These are phyloP conservation scores for Toxonevra muliebris DNA, from an alignment of 2,888 invertebrate species.

Conservation along the genomic window DNA sequence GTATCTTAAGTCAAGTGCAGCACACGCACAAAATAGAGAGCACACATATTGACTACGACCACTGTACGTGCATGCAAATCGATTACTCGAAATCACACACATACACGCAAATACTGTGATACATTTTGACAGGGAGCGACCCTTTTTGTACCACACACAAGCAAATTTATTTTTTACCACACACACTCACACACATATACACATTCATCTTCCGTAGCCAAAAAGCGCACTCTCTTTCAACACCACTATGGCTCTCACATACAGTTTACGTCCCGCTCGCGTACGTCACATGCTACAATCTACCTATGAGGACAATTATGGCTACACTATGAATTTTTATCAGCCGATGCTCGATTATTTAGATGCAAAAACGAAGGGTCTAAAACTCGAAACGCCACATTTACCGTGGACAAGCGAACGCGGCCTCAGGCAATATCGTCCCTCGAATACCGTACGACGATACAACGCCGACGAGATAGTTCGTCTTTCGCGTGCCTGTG, in stretches of 20 bases:
- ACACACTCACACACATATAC: conserved; percentile 17
- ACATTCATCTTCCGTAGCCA: background rate
- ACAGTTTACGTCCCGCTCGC: conserved; percentile 55
- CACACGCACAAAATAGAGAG: conserved; percentile 15
- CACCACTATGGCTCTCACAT: conserved; percentile 61
- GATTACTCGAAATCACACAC: background rate
- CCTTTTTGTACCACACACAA: conserved; percentile 8
- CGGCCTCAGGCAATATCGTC: conserved; percentile 74
- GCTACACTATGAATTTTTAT: conserved; percentile 84
- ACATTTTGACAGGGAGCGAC: no score
- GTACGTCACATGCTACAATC: conserved; percentile 58
- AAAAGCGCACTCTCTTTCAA: conserved; percentile 10
- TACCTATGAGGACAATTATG: conserved; percentile 84
- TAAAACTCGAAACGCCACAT: conserved; percentile 68
- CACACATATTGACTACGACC: conserved; percentile 41
- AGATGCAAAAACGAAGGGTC: conserved; percentile 71
- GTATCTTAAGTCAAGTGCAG: conserved; percentile 16
- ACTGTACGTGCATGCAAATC: background rate
- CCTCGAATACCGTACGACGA: conserved; percentile 71
- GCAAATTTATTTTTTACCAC: conserved; percentile 12
- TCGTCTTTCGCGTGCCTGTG: conserved; percentile 73
- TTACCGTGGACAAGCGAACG: conserved; percentile 79
- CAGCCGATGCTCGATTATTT: conserved; percentile 89
- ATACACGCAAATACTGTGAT: conserved; percentile 9
- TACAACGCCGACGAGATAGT: conserved; percentile 76